phyloP scores from a whole-genome alignment of 2,797 vertebrate genomes.

The Todus mexicanus region DNA sequence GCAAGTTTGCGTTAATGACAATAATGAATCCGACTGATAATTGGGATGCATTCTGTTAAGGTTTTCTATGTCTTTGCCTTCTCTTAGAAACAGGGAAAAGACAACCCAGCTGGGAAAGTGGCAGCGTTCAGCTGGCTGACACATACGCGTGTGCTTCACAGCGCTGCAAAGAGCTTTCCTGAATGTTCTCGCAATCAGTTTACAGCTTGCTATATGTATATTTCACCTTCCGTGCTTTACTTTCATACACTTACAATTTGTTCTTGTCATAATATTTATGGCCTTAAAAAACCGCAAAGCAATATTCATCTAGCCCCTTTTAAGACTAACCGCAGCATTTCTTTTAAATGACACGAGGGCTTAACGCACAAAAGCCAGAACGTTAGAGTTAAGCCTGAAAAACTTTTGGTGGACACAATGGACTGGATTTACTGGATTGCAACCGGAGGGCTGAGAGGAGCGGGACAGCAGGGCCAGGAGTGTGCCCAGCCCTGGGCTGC shows the following conservation, averaged over 20 bases:
- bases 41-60: not conserved
- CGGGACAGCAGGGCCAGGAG: accelerated
- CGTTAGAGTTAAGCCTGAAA: not conserved
- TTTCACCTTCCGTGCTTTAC: not conserved
- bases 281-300: not conserved
- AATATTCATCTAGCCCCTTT: not conserved
- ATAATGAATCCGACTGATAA: not conserved
- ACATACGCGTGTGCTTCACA: not conserved
- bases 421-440: not conserved
- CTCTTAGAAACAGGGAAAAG: not conserved
- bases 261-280: not conserved
- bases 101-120: not conserved
- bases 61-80: not conserved
- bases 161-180: not conserved
- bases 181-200: not conserved
- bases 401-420: not conserved
- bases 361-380: not conserved
- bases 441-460: not conserved
- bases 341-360: not conserved
- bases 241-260: not conserved
- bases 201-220: not conserved
- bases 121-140: not conserved
- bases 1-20: not conserved
- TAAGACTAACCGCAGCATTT: not conserved
- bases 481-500: accelerated